Evolutionary conservation across 2,797 vertebrate genomes (phyloP), one percentile per base, ranked within the genome.

Genomic region (Taenioides sp.): DNA sequence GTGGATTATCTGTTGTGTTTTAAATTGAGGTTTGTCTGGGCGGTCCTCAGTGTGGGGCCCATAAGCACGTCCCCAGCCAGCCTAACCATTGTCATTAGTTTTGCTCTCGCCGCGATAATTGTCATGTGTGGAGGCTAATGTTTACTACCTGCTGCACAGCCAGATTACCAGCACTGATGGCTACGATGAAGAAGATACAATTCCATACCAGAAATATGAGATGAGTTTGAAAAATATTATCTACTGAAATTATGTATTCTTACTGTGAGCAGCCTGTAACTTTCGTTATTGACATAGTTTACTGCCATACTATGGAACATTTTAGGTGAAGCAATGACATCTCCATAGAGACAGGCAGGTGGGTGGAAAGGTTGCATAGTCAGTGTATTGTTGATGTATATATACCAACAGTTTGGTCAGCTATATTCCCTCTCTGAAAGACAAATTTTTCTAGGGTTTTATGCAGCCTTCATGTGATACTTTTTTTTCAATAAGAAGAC

Each of bases 1-100:
- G 23, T 50, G 43, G 63, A 65, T 65, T 65, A 65, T 65, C 64
- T 49, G 64, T 65, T 49, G 64, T 23, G 23, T 65, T 28, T 65
- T 65, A 65, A 47, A 65, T 50, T 49, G 14, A 0, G 23, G 43
- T 65, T 50, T 49, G 43, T 43, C 43, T 7, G 23, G 7, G 64
- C 7, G 28, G 50, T 57, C 50, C 52, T 37, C 65, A 67, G 50
- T 9, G 50, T 52, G 52, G 50, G 50, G 20, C 50, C 50, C 18
- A 67, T 67, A 67, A 67, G 50, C 52, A 54, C 25, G 1, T 22
- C 50, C 12, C 27, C 52, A 37, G 27, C 17, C 65, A n/a, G 25
- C 18, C 18, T 55, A 67, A 67, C 65, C 14, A 37, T 55, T 55
- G 65, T 67, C 65, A 55, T 67, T 55, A 67, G 12, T 28, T 37